Evolutionary conservation across 2,113 vertebrate genomes (phyloP), one percentile per base, ranked within the genome.

Genomic region (Amphiprion percula): DNA sequence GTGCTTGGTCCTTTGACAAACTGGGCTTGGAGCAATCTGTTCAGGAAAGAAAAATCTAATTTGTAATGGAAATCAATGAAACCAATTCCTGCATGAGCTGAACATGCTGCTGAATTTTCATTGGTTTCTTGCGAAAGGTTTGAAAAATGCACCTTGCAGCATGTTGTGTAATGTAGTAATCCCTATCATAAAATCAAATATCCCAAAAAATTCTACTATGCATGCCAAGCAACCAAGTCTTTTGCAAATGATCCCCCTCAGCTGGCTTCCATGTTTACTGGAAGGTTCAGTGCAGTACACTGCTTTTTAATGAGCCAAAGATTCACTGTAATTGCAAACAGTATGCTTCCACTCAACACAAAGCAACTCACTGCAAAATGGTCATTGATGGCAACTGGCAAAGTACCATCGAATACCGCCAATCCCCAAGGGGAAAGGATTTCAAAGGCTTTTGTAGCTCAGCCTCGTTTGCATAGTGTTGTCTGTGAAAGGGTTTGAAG

Each of bases 11-110:
- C 82, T 95, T 96, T 7, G 95, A 93, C 88, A 95, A 82, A 80
- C 93, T 95, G 47, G 95, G 93, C 82, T 95, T 96, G 66, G 97
- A 96, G 83, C 98, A 99, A 81, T 98, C 98, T 99, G 90, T 73
- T 86, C 0, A 66, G 17, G 72, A 66, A 39, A 83, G 17, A 72
- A 70, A 78, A 30, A 56, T 52, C 10, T 74, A 24, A 80, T 74
- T 46, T 62, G 68, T 41, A 77, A n/a, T 64, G 46, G 10, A 79
- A 72, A 70, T 59, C 15, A 69, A 71, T 65, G 10, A 79, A 24
- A 56, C 5, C 7, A 37, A 67, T 28, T 47, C 55, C n/a, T 64
- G 17, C 10, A 21, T 23, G 24, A 60, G 61, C 21, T 23, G 4
- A 65, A 61, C 17, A 46, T 60, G 53, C 1, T 54, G 58, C 10